These are phyloP conservation scores for Dryas iulia DNA, from an alignment of 1,140 invertebrate species.

Conservation along the genomic window DNA sequence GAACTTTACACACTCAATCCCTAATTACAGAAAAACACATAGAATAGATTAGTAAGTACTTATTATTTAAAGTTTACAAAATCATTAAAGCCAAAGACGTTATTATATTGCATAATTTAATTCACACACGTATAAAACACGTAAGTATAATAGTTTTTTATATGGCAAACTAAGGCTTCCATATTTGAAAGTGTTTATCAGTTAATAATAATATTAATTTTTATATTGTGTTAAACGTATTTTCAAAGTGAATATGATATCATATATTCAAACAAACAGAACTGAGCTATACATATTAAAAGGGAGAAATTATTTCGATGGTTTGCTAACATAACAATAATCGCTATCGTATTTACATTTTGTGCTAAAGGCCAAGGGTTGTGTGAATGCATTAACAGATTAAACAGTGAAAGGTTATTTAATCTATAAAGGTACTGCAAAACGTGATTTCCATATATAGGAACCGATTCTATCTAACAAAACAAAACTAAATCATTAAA, in stretches of 20 bases:
- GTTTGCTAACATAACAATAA: background rate
- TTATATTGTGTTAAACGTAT: background rate
- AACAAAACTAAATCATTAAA: background rate
- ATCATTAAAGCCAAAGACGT: no score
- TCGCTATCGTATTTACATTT: constrained; percentile 16
- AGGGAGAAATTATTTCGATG: background rate
- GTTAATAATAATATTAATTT: no score
- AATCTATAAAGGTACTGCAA: background rate
- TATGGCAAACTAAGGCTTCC: no score
- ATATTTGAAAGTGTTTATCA: no score
- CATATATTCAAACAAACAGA: background rate
- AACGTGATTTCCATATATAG: constrained; percentile 2
- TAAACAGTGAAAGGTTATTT: constrained; percentile 1
- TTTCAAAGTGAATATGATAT: background rate
- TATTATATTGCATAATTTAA: no score
- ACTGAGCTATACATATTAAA: background rate
- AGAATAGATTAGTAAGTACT: no score
- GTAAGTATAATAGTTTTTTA: no score
- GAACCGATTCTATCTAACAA: background rate
- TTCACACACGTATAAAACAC: no score
- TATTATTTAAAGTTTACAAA: no score
- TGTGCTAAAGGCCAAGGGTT: constrained; percentile 1
- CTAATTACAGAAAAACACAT: no score
- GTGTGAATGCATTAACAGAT: constrained; percentile 8
- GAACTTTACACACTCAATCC: no score